Evolutionary conservation across 2,797 vertebrate species (phyloP).

Genomic region (Cirrhinus molitorella): DNA sequence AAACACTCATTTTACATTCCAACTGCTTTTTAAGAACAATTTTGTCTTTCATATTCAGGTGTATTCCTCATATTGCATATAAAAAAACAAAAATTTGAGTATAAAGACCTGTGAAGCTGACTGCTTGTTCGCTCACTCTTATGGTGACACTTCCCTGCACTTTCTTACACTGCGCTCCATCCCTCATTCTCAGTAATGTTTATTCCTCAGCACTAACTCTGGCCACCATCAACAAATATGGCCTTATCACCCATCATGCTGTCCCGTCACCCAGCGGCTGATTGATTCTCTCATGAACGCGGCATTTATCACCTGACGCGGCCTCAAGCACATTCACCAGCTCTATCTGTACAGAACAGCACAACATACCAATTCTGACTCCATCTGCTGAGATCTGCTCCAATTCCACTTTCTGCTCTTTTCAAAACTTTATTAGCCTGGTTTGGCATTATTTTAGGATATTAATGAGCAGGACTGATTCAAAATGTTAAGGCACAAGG

Average conservation of each 20-base stretch:
- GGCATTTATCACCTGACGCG: not conserved
- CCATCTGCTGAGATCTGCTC: constrained; percentile 40
- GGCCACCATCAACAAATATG: not conserved
- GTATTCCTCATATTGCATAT: not conserved
- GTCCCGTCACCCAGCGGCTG: not conserved
- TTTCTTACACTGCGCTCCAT: not conserved
- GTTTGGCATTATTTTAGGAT: constrained; percentile 36
- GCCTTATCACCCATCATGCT: constrained; percentile 8
- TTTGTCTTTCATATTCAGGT: not conserved
- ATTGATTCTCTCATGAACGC: constrained; percentile 13
- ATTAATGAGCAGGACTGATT: constrained; percentile 37
- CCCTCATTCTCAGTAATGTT: not conserved
- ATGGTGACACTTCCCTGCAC: not conserved
- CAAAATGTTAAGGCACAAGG: constrained; percentile 26
- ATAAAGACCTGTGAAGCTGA: not conserved
- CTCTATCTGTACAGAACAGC: not conserved
- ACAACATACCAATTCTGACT: not conserved
- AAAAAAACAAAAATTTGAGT: not conserved
- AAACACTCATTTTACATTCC: constrained; percentile 1
- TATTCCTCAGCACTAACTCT: not conserved
- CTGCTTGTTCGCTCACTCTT: not conserved
- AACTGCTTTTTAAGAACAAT: not conserved
- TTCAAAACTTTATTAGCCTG: constrained; percentile 32
- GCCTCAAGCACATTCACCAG: constrained; percentile 11
- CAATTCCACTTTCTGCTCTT: constrained; percentile 24